Evolutionary conservation across 2,113 vertebrate species (phyloP).

Genomic region (Crotalus viridis): DNA sequence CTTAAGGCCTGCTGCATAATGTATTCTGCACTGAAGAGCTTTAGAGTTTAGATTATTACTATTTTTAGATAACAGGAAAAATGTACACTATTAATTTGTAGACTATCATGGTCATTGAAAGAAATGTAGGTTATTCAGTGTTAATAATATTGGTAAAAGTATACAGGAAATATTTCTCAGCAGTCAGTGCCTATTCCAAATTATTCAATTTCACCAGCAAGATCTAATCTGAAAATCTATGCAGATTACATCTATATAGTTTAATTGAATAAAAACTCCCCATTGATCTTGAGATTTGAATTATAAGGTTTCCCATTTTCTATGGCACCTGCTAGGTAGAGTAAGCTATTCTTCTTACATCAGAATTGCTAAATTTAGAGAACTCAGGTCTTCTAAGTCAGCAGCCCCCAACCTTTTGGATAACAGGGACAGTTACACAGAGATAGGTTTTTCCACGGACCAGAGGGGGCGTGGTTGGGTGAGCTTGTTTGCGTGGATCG

Average conservation of each 20-base stretch:
- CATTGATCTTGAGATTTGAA: not conserved
- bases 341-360: not conserved
- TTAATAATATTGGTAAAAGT: not conserved
- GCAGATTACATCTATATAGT: not conserved
- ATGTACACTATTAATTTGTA: not conserved
- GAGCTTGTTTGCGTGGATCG: no score
- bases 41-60: not conserved
- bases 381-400: not conserved
- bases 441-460: no score
- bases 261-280: not conserved
- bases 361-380: not conserved
- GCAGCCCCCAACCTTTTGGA: no score
- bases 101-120: not conserved
- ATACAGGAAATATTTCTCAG: not conserved
- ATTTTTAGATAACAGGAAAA: not conserved
- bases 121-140: not conserved
- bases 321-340: not conserved
- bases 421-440: no score
- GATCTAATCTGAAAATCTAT: constrained; percentile 7
- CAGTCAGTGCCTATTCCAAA: not conserved
- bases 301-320: not conserved
- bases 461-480: no score
- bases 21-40: not conserved
- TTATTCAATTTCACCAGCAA: not conserved
- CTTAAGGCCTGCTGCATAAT: not conserved